Evolutionary conservation across 2,888 invertebrate genomes (phyloP).

Genomic region (Altica lythri): DNA sequence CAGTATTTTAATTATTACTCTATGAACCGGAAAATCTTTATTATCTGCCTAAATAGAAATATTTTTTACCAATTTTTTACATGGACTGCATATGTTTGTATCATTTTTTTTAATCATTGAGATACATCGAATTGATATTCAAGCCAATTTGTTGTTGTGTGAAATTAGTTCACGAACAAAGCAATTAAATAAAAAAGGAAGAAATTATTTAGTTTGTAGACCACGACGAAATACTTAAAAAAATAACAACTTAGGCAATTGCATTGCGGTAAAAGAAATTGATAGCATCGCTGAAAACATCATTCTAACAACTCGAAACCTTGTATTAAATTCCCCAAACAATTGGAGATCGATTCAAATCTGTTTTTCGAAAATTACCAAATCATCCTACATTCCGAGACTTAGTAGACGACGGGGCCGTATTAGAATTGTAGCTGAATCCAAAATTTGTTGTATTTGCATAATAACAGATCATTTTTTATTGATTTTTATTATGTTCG

Average conservation of each 20-base stretch:
- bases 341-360: slow-evolving; percentile 23
- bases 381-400: slow-evolving; percentile 20
- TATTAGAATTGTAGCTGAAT: slow-evolving; percentile 1
- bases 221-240: too few species aligned
- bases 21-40: too few species aligned
- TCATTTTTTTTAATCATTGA: too few species aligned
- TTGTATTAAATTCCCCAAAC: slow-evolving; percentile 23
- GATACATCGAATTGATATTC: too few species aligned
- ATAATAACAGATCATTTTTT: slow-evolving; percentile 24
- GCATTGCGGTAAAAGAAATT: slow-evolving; percentile 9
- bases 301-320: slow-evolving; percentile 24
- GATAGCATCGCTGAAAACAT: slow-evolving; percentile 20
- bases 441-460: slow-evolving; percentile 20
- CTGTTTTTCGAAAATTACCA: slow-evolving; percentile 23
- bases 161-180: too few species aligned
- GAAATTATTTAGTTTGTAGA: too few species aligned
- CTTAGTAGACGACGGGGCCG: slow-evolving; percentile 7
- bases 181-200: too few species aligned
- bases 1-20: too few species aligned
- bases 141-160: too few species aligned
- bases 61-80: too few species aligned
- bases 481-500: slow-evolving; percentile 21
- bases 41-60: too few species aligned
- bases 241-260: slow-evolving; percentile 3
- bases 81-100: too few species aligned